Evolutionary conservation across 2,888 invertebrate species (phyloP).

Genomic region (Venusia cambrica): DNA sequence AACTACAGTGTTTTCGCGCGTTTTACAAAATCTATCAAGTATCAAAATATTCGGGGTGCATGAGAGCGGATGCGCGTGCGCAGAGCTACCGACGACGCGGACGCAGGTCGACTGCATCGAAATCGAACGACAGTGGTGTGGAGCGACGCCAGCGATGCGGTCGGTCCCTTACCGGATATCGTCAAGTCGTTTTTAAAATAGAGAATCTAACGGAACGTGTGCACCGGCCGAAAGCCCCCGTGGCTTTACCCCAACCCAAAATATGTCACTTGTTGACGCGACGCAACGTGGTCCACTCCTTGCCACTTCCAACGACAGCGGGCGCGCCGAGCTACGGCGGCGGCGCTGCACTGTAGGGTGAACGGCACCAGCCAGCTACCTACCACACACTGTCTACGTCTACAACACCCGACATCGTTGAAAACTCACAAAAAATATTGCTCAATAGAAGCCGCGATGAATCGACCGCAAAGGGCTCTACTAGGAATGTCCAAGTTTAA

Average conservation of each 20-base stretch:
- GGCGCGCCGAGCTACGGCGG: constrained; percentile 32
- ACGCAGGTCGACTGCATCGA: constrained; percentile 78
- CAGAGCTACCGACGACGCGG: constrained; percentile 71
- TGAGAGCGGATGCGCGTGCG: constrained; percentile 65
- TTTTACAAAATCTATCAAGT: constrained; percentile 55
- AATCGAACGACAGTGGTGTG: constrained; percentile 65
- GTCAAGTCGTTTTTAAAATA: constrained; percentile 77
- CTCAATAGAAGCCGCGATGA: constrained; percentile 43
- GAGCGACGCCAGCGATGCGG: constrained; percentile 59
- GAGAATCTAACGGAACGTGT: constrained; percentile 79
- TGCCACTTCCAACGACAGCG: constrained; percentile 43
- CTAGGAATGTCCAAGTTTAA: constrained; percentile 42
- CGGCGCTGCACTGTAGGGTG: constrained; percentile 56
- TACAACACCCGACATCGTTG: constrained; percentile 39
- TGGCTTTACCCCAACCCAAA: constrained; percentile 72
- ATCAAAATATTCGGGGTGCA: constrained; percentile 62
- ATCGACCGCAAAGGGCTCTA: constrained; percentile 39
- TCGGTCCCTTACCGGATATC: constrained; percentile 79
- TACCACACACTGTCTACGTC: constrained; percentile 29
- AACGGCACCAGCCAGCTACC: constrained; percentile 52
- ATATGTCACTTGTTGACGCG: constrained; percentile 69
- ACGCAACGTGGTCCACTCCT: constrained; percentile 44
- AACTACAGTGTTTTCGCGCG: constrained; percentile 44
- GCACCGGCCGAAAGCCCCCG: constrained; percentile 75
- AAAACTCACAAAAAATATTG: constrained; percentile 46